These are phyloP conservation scores for Apodemia zela DNA, from an alignment of 2,888 invertebrate species.

Conservation along the genomic window DNA sequence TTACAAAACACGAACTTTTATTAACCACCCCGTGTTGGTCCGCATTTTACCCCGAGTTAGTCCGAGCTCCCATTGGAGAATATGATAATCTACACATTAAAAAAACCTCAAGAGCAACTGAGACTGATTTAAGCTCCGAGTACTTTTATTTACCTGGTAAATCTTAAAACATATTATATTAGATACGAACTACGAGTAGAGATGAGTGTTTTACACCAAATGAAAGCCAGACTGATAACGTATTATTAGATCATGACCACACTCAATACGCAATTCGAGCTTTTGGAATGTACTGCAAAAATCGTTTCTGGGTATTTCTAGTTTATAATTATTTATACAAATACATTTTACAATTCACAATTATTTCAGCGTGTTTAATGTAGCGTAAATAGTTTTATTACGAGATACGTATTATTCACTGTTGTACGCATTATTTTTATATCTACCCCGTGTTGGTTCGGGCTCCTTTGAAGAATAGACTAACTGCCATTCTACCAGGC, in stretches of 20 bases:
- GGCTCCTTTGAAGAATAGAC: too few relatives aligned
- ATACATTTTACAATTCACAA: background rate
- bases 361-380: conserved; percentile 6
- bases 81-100: too few relatives aligned
- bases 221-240: background rate
- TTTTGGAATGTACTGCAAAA: conserved; percentile 11
- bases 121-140: too few relatives aligned
- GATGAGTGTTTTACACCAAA: background rate
- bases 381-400: background rate
- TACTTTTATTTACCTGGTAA: too few relatives aligned
- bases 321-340: conserved; percentile 8
- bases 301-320: background rate
- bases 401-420: background rate
- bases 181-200: background rate
- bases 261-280: background rate
- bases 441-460: background rate
- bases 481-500: too few relatives aligned
- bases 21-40: too few relatives aligned
- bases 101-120: too few relatives aligned
- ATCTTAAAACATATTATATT: too few relatives aligned
- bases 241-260: conserved; percentile 11
- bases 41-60: too few relatives aligned
- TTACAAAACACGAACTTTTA: too few relatives aligned
- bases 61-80: too few relatives aligned
- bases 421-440: background rate